Evolutionary conservation across 2,113 vertebrate genomes (phyloP), one percentile per base, ranked within the genome.

Genomic region (Brachyistius frenatus): DNA sequence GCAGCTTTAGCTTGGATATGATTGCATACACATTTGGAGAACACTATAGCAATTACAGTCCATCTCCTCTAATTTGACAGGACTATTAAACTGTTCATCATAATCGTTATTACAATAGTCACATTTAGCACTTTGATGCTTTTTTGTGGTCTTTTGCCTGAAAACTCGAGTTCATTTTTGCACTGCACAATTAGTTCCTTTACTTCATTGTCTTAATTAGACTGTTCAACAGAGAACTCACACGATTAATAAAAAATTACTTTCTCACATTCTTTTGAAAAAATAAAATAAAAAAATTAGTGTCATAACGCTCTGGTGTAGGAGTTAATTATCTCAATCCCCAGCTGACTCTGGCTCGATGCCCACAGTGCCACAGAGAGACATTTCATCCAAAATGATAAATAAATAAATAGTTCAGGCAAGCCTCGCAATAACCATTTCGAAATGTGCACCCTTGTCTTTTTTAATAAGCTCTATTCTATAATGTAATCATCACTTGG

Each of bases 271-370:
- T 39, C 57, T 58, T 62, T 35, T 15, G 33, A 33, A 50, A 39
- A 44, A 47, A 11, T 33, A 41, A 23, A 37, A 30, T 23, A 23
- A 0, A 35, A 10, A 58, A 68, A 64, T 46, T 39, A 13, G 4
- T 49, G 75, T 73, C 72, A 81, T 56, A 74, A 52, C 14, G 8
- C 56, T 58, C 5, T 41, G 35, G 56, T 64, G 64, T 56, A 62
- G 64, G 47, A 83, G 73, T 81, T 84, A 87, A 84, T 85, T 81
- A 84, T 84, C 68, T 82, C 58, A 53, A 57, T 61, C 39, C 57
- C 44, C 76, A 66, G 66, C 74, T 85, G 74, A 66, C 64, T 84
- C 62, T 68, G 58, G 77, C 63, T 78, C 41, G 14, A 61, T 35
- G 69, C 78, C 70, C 49, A 70, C 64, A 37, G 39, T 32, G n/a